phyloP scores from a whole-genome alignment of 2,113 vertebrate genomes.

The Merops nubicus region DNA sequence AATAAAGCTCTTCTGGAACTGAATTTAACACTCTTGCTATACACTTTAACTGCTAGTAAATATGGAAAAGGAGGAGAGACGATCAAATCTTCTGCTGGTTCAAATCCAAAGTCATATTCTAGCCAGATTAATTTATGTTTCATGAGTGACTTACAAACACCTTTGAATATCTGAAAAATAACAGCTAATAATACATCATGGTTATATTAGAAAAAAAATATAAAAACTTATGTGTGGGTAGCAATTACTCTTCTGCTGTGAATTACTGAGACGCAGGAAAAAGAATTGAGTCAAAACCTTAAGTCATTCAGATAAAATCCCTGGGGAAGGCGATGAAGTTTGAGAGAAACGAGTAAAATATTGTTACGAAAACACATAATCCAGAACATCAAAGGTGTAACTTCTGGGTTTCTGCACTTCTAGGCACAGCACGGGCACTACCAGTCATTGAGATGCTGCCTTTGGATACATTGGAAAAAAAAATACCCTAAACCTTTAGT shows the following conservation, averaged over 20 bases:
- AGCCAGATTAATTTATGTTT: not conserved
- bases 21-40: not conserved
- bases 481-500: not conserved
- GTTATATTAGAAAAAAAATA: not conserved
- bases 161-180: not conserved
- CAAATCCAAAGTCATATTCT: not conserved
- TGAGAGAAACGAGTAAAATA: not conserved
- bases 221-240: rapidly evolving
- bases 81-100: not conserved
- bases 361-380: not conserved
- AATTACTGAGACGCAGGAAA: not conserved
- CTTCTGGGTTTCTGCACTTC: not conserved
- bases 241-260: not conserved
- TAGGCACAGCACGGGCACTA: not conserved
- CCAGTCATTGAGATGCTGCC: rapidly evolving
- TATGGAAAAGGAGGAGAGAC: not conserved
- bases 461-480: not conserved
- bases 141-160: not conserved
- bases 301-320: not conserved
- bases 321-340: not conserved
- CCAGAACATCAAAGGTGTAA: not conserved
- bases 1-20: not conserved
- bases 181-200: not conserved
- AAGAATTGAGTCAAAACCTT: not conserved
- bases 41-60: not conserved